Conservation (phyloP, 1,140 invertebrate species). For the Samia ricini region DNA sequence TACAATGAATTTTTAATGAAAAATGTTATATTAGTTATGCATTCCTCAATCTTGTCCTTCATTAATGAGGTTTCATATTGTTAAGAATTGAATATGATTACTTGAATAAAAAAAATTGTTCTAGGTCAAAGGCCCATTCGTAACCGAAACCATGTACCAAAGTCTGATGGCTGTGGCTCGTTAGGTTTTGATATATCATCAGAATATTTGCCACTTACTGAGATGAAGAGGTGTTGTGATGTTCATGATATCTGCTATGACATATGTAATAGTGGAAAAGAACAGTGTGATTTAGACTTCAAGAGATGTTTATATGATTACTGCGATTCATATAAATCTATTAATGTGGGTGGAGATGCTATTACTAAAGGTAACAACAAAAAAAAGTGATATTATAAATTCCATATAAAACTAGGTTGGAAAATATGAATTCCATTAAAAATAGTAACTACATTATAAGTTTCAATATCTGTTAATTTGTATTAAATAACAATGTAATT, state of each 20-base stretch:
- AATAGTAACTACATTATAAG: too few relatives aligned
- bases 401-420: not conserved
- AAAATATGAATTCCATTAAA: too few relatives aligned
- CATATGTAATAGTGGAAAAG: conserved; percentile 91
- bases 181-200: conserved; percentile 85
- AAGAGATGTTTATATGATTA: conserved; percentile 90
- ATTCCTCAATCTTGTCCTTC: too few relatives aligned
- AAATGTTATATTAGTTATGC: too few relatives aligned
- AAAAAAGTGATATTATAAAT: not conserved
- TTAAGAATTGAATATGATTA: conserved; percentile 3
- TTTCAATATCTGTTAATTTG: too few relatives aligned
- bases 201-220: conserved; percentile 85
- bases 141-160: conserved; percentile 85
- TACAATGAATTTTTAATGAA: too few relatives aligned
- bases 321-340: conserved; percentile 84
- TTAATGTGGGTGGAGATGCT: conserved; percentile 80
- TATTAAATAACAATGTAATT: too few relatives aligned
- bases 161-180: conserved; percentile 90
- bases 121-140: conserved; percentile 81
- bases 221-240: conserved; percentile 92
- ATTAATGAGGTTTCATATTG: not conserved
- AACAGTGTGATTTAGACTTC: conserved; percentile 91
- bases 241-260: conserved; percentile 93
- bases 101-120: conserved; percentile 44
- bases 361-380: conserved; percentile 82